Percentiles rank a stretch among this genome's conserved stretches.
Evolutionary conservation across 2,888 invertebrate species (phyloP).

Genomic region (Drosophila mulleri): DNA sequence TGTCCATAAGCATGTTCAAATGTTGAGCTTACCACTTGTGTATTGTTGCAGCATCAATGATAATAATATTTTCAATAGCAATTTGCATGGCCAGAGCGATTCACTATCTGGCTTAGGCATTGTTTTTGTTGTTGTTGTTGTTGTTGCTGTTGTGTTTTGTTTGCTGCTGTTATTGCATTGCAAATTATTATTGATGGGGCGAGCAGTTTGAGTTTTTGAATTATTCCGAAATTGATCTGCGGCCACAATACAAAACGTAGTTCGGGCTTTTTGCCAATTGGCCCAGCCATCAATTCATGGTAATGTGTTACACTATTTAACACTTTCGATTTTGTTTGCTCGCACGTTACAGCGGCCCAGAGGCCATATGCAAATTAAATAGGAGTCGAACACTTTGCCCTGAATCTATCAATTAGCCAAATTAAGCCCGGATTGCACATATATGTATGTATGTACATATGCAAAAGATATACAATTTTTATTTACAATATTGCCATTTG

Average conservation of each 20-base stretch:
- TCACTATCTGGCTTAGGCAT: conserved; percentile 53
- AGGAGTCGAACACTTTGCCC: conserved; percentile 17
- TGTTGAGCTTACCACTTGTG: conserved; percentile 57
- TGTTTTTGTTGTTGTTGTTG: conserved; percentile 32
- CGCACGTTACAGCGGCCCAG: neutral
- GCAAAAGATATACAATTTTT: neutral
- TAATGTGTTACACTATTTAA: conserved; percentile 50
- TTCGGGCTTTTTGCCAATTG: conserved; percentile 20
- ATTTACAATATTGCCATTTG: neutral
- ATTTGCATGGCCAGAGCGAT: conserved; percentile 53
- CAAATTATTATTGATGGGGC: conserved; percentile 31
- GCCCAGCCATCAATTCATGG: conserved; percentile 2
- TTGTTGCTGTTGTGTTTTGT: too few species aligned
- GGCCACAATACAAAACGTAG: conserved; percentile 1
- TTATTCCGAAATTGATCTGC: conserved; percentile 51
- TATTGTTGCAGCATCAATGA: conserved; percentile 55
- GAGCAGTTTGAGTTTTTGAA: conserved; percentile 21
- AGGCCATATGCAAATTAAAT: conserved; percentile 29
- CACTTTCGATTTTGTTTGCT: conserved; percentile 54
- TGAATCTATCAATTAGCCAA: conserved; percentile 46
- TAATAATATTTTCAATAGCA: conserved; percentile 55
- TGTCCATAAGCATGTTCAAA: neutral
- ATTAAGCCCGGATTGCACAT: conserved; percentile 28
- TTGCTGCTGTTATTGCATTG: conserved; percentile 25
- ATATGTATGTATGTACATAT: neutral